Base-by-base conservation (phyloP, 2,888 invertebrate genomes). In the Meganola albula region DNA sequence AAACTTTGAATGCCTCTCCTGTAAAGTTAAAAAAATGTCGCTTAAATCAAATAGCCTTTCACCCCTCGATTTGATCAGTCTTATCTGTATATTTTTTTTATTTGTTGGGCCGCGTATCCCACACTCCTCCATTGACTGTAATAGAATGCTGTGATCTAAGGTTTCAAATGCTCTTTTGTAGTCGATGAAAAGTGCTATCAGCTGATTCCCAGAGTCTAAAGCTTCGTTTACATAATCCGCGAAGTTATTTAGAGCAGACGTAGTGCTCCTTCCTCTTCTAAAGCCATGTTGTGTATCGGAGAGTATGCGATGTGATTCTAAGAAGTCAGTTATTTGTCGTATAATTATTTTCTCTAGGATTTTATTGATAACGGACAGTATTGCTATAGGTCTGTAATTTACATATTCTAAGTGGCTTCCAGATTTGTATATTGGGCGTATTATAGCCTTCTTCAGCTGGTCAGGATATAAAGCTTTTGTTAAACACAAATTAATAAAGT, bases 381-480 rank as follows among this genome's bases (percentile, higher is more conserved):
- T n/a, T n/a, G n/a, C n/a, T n/a, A n/a, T n/a, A n/a, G n/a, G n/a
- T n/a, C n/a, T n/a, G n/a, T n/a, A n/a, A n/a, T n/a, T n/a, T n/a
- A n/a, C n/a, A n/a, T n/a, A n/a, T n/a, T n/a, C n/a, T n/a, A n/a
- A n/a, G 20, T 35, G 33, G 11, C 24, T 27, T 2, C 35, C 37
- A 4, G 22, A 18, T 20, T 40, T 40, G 14, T 34, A 44, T 4
- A 40, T 32, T 14, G 40, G 37, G 16, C 37, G 20, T 10, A 36
- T 36, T 21, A 27, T 12, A 10, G 38, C 28, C 10, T 27, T 30
- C 25, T 38, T 41, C 6, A 44, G 21, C 2, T 10, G 7, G 12
- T 23, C 14, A 5, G 14, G 29, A 12, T 23, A 29, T 6, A 13
- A 10, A 22, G 10, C 13, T 10, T 16, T 16, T 9, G 16, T 14